These are phyloP conservation scores for Gonioctena quinquepunctata DNA, from an alignment of 1,140 invertebrate genomes.

Conservation along the genomic window DNA sequence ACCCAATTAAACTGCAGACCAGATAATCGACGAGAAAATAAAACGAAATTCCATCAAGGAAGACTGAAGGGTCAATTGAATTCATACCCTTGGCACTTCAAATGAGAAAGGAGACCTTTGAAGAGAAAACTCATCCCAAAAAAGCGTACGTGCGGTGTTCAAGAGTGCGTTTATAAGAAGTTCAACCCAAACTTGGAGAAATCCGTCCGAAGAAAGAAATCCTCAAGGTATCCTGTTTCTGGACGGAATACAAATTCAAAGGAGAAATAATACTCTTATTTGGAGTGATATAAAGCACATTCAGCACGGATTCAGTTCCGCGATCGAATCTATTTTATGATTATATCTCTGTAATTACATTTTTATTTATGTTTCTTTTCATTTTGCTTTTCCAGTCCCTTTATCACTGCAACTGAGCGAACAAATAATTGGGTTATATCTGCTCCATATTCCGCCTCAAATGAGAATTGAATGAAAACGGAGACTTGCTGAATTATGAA, in stretches of 20 bases:
- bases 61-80: not conserved
- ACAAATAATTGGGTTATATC: conserved; percentile 17
- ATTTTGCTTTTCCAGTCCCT: not conserved
- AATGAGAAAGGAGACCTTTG: not conserved
- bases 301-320: not conserved
- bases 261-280: conserved; percentile 23
- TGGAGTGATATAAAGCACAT: conserved; percentile 5
- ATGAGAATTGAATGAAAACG: conserved; percentile 16
- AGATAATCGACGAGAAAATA: not conserved
- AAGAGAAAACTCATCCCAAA: not conserved
- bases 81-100: not conserved
- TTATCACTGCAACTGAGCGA: conserved; percentile 1
- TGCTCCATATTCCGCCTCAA: conserved; percentile 11
- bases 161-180: not conserved
- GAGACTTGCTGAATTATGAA: not conserved
- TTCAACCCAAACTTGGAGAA: not conserved
- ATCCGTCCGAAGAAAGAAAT: not conserved
- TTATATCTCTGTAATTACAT: conserved; percentile 47
- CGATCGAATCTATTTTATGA: conserved; percentile 44
- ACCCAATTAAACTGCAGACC: not conserved
- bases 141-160: not conserved
- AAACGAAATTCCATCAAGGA: not conserved
- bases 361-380: conserved; percentile 43
- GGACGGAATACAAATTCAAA: not conserved
- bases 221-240: not conserved